phyloP scores from a whole-genome alignment of 2,113 vertebrate species.

The Microtus richardsoni region DNA sequence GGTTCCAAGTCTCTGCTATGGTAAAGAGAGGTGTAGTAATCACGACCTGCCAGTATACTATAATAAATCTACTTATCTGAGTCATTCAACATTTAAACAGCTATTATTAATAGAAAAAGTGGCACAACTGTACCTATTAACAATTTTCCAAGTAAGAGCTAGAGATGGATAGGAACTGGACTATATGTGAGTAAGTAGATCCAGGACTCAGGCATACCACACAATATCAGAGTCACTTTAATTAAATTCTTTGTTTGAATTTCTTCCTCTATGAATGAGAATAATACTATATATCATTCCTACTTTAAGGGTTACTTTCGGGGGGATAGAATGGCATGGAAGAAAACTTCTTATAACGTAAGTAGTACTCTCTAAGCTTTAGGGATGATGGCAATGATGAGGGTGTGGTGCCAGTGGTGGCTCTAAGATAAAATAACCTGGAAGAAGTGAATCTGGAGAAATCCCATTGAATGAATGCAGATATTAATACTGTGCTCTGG shows the following conservation, averaged over 20 bases:
- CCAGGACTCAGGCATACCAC: background rate
- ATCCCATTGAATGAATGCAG: background rate
- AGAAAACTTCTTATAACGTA: constrained; percentile 38
- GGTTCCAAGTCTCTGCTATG: background rate
- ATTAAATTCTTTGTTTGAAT: constrained; percentile 7
- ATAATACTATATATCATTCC: background rate
- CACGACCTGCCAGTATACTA: background rate
- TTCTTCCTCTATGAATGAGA: background rate
- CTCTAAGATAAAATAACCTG: background rate
- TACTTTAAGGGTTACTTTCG: background rate
- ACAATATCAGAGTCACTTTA: background rate
- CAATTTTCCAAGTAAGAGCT: constrained; percentile 31
- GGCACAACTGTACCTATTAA: background rate
- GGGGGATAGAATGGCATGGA: background rate
- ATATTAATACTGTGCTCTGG: background rate
- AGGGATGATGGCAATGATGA: background rate
- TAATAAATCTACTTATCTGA: constrained; percentile 3
- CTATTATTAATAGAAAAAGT: background rate
- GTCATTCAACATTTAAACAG: background rate
- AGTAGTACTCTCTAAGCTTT: background rate
- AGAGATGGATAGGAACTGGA: background rate
- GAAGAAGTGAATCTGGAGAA: constrained; percentile 43
- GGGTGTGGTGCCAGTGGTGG: background rate
- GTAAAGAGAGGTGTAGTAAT: background rate
- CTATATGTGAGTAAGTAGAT: background rate